These are phyloP conservation scores for Chaetogeoica ovagalla DNA, from an alignment of 2,888 invertebrate genomes.

Conservation along the genomic window DNA sequence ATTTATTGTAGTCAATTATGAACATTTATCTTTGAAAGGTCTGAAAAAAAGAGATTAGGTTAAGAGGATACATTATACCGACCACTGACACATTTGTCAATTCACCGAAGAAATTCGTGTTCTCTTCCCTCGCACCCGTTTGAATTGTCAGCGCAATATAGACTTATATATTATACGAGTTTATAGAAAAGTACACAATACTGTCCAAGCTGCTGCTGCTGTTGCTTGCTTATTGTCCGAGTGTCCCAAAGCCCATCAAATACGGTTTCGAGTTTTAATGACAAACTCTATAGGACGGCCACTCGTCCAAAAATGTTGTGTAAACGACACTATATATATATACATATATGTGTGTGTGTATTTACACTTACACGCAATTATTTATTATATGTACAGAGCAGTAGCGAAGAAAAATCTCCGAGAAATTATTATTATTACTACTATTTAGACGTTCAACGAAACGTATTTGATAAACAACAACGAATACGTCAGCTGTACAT, in stretches of 20 bases:
- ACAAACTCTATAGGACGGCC: neutral
- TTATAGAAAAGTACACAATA: neutral
- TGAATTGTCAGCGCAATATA: conserved; percentile 12
- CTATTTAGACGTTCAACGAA: neutral
- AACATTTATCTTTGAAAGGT: conserved; percentile 22
- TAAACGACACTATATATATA: conserved; percentile 15
- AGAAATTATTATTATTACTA: neutral
- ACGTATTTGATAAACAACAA: neutral
- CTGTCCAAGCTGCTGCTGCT: neutral
- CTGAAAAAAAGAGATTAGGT: conserved; percentile 29
- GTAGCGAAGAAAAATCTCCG: conserved; percentile 5
- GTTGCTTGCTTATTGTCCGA: conserved; percentile 16
- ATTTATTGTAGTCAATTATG: conserved; percentile 2
- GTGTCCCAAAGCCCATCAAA: conserved; percentile 30
- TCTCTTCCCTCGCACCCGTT: neutral
- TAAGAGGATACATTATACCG: conserved; percentile 20
- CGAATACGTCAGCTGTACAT: too few species aligned
- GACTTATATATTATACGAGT: neutral
- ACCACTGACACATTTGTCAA: conserved; percentile 39
- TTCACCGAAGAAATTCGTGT: conserved; percentile 37
- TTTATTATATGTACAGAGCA: neutral
- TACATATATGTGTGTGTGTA: too few species aligned
- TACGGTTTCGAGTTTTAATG: conserved; percentile 34
- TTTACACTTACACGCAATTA: too few species aligned
- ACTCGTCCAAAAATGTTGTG: neutral